Evolutionary conservation across 1,140 invertebrate species (phyloP).

Genomic region (Drosophila pseudoananassae): DNA sequence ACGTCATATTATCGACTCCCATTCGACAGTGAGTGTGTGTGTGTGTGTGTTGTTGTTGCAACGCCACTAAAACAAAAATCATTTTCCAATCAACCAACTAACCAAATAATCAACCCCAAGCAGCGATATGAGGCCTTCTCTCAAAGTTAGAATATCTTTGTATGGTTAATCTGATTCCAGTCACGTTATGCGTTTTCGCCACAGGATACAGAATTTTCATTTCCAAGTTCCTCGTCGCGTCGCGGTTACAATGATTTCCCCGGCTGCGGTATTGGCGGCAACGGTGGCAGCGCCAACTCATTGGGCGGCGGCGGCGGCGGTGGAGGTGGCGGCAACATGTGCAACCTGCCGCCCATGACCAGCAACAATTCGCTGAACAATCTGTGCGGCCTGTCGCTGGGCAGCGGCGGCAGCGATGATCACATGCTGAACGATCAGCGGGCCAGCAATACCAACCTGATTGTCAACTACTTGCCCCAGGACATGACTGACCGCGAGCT

Average conservation of each 20-base stretch:
- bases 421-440: slow-evolving; percentile 60
- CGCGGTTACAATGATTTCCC: slow-evolving; percentile 79
- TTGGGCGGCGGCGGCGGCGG: slow-evolving; percentile 43
- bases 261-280: slow-evolving; percentile 41
- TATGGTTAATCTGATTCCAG: slow-evolving; percentile 83
- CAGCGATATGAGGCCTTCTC: slow-evolving; percentile 71
- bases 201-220: slow-evolving; percentile 84
- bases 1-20: slow-evolving; percentile 3
- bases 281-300: slow-evolving; percentile 1
- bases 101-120: slow-evolving; percentile 20
- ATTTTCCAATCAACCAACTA: slow-evolving; percentile 17
- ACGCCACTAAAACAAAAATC: too few species aligned
- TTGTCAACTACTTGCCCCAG: slow-evolving; percentile 98
- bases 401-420: slow-evolving; percentile 73
- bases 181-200: slow-evolving; percentile 84
- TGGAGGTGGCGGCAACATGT: slow-evolving; percentile 59
- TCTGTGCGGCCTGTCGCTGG: slow-evolving; percentile 64
- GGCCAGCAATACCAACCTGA: slow-evolving; percentile 90
- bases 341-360: slow-evolving; percentile 75
- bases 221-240: slow-evolving; percentile 79
- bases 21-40: slow-evolving; percentile 8
- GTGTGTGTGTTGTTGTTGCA: neutral
- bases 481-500: slow-evolving; percentile 96
- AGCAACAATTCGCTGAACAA: slow-evolving; percentile 83
- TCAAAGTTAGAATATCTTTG: slow-evolving; percentile 80